Evolutionary conservation across 2,888 invertebrate species (phyloP).

Genomic region (Hoplodrina ambigua): DNA sequence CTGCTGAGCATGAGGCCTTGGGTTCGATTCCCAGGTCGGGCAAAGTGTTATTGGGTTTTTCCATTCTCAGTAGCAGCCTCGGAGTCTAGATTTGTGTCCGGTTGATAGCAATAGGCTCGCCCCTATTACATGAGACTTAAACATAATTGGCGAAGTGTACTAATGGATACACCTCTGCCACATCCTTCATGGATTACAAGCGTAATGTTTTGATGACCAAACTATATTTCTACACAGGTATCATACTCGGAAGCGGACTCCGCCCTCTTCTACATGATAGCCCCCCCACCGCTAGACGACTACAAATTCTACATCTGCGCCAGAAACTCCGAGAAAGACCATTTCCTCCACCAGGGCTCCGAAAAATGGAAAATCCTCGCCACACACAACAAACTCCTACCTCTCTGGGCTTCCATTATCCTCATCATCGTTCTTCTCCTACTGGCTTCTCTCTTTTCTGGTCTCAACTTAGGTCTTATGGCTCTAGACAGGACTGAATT

Average conservation of each 20-base stretch:
- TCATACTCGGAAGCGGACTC: constrained; percentile 70
- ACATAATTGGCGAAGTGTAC: no score
- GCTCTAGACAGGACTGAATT: constrained; percentile 98
- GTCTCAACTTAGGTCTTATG: constrained; percentile 99
- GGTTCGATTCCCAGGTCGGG: no score
- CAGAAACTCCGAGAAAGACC: constrained; percentile 69
- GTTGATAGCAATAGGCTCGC: no score
- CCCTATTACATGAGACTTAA: no score
- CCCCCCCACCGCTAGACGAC: constrained; percentile 78
- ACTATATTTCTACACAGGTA: constrained; percentile 67
- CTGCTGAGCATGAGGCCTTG: no score
- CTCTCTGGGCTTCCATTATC: constrained; percentile 94
- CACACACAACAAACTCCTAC: constrained; percentile 93
- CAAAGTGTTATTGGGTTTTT: no score
- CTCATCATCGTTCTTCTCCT: constrained; percentile 94
- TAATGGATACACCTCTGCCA: no score
- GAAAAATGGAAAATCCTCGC: constrained; percentile 92
- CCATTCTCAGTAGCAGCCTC: no score
- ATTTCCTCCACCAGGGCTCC: constrained; percentile 92
- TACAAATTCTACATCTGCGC: constrained; percentile 85
- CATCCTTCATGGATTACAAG: no score
- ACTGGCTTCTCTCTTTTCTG: constrained; percentile 98
- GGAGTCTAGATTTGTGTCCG: no score
- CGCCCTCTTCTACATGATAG: constrained; percentile 75
- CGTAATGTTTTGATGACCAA: background rate